Evolutionary conservation across 2,113 vertebrate genomes (phyloP).

Genomic region (Gasterosteus aculeatus): DNA sequence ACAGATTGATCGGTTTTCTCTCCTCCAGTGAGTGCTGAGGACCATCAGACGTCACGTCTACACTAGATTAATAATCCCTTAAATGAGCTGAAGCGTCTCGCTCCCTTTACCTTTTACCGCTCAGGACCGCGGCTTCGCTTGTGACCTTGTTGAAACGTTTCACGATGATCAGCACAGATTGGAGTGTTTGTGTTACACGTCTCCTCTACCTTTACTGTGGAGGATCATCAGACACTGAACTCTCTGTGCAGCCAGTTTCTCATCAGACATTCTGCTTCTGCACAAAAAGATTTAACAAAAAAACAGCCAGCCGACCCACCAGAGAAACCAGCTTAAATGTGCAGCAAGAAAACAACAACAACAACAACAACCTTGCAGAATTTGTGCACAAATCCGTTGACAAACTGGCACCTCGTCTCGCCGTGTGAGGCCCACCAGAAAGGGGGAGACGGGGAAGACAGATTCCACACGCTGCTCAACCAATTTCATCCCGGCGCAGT

Average conservation of each 20-base stretch:
- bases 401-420: neutral
- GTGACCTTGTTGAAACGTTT: no score
- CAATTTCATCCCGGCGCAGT: constrained; percentile 16
- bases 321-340: accelerated
- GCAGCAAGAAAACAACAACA: neutral
- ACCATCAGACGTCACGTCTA: no score
- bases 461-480: constrained; percentile 27
- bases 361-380: neutral
- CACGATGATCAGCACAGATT: no score
- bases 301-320: neutral
- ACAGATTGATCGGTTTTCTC: no score
- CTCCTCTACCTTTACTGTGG: no score
- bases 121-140: no score
- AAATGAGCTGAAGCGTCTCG: no score
- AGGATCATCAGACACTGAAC: neutral
- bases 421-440: neutral
- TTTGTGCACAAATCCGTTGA: neutral
- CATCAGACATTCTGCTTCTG: neutral
- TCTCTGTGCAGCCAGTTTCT: neutral
- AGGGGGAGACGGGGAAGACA: constrained; percentile 4
- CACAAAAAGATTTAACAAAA: neutral
- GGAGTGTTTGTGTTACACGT: no score
- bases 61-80: no score
- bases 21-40: no score
- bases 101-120: no score